Evolutionary conservation across 2,888 invertebrate species (phyloP), one percentile per base, ranked within the genome.

Genomic region (Stegophylla sp.): DNA sequence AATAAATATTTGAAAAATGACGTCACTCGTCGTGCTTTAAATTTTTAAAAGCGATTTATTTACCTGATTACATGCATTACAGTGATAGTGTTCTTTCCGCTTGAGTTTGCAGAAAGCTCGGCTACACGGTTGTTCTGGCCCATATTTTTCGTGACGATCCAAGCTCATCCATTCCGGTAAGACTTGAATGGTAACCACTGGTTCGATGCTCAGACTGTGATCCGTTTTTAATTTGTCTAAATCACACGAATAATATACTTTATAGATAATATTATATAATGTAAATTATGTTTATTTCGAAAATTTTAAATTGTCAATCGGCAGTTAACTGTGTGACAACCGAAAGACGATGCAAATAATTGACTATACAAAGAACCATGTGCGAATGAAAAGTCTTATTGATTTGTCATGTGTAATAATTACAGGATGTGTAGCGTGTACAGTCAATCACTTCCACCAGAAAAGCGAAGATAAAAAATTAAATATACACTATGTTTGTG

Each of bases 21-120:
- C 34, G n/a, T n/a, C 34, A 3, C 3, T 34, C 34, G 34, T 34
- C 34, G 51, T 3, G 10, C n/a, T 3, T n/a, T n/a, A 5, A 15
- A 15, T 48, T 48, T 48, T 15, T 2, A 48, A 15, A 48, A 48
- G 5, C 15, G 3, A 20, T 20, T 9, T 53, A 74, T 84, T 83
- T 85, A 89, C 89, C 87, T 93, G 93, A 86, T 93, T 92, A 87
- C 94, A 94, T 71, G 92, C 90, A 85, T 91, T 91, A 86, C 94
- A 94, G 85, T 94, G 94, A 85, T 91, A 93, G 85, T 94, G 93
- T 83, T 91, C 91, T 85, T 92, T 91, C 82, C 92, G 89, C 86
- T 93, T 93, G 84, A 93, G 88, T 86, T 93, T 94, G 87, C 94
- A 94, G 86, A 93, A 93, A 5, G 93, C 92, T 26, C 92, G 88